These are phyloP conservation scores for Conistra vaccinii DNA, from an alignment of 2,888 invertebrate species.

Conservation along the genomic window DNA sequence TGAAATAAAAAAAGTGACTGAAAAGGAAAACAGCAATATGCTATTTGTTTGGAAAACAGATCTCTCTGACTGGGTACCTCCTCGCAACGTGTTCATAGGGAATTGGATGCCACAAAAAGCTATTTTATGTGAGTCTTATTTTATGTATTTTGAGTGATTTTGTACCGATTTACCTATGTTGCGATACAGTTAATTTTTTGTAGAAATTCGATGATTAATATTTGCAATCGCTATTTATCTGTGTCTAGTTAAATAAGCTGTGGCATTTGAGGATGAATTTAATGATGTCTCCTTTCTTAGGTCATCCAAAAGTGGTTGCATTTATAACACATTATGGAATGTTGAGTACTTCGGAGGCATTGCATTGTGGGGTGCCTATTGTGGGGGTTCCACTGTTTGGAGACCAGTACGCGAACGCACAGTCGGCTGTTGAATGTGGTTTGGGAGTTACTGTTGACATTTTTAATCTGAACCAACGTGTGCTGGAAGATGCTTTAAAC, in stretches of 20 bases:
- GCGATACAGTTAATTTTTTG: not conserved
- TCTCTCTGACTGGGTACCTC: constrained; percentile 90
- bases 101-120: constrained; percentile 94
- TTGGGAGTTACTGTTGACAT: constrained; percentile 83
- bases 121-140: constrained; percentile 91
- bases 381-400: constrained; percentile 89
- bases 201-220: not conserved
- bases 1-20: constrained; percentile 85
- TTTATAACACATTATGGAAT: constrained; percentile 90
- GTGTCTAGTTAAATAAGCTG: not conserved
- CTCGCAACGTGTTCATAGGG: constrained; percentile 92
- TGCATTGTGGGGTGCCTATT: constrained; percentile 81
- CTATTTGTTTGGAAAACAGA: constrained; percentile 94
- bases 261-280: not conserved
- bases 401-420: constrained; percentile 88
- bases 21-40: constrained; percentile 80
- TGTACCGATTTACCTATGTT: not conserved
- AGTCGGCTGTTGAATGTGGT: constrained; percentile 82
- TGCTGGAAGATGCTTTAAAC: constrained; percentile 57
- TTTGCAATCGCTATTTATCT: not conserved
- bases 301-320: constrained; percentile 87
- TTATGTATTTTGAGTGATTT: not conserved
- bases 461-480: constrained; percentile 51
- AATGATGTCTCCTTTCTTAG: constrained; percentile 69
- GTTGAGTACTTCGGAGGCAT: constrained; percentile 87